A percentile compares a stretch with the other conserved stretches of the same genome.
Conservation (phyloP, 2,113 vertebrate genomes). For the Syrmaticus mikado region DNA sequence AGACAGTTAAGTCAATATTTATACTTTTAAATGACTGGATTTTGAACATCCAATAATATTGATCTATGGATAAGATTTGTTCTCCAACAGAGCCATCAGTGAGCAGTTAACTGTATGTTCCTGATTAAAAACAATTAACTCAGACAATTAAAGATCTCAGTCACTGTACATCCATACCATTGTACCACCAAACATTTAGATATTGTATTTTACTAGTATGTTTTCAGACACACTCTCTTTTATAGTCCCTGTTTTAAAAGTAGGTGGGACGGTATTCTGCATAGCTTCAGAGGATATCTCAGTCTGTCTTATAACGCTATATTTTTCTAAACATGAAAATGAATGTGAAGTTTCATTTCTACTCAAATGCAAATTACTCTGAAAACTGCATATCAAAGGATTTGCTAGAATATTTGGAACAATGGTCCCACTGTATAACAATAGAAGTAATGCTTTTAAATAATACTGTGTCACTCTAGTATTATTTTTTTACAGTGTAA, state of each 20-base stretch:
- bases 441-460: not conserved
- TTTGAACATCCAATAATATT: not conserved
- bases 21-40: not conserved
- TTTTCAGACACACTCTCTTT: not conserved
- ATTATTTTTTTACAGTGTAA: slow-evolving; percentile 22
- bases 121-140: not conserved
- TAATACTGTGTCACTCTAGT: not conserved
- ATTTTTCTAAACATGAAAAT: not conserved
- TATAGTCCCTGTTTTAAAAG: not conserved
- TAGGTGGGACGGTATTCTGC: not conserved
- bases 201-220: not conserved
- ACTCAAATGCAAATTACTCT: not conserved
- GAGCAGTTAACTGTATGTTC: not conserved
- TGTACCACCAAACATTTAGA: not conserved
- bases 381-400: not conserved
- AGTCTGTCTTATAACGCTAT: not conserved
- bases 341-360: not conserved
- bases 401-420: not conserved
- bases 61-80: not conserved
- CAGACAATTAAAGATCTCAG: not conserved
- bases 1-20: not conserved
- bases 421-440: not conserved
- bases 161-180: not conserved
- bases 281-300: not conserved
- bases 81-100: not conserved